Conservation (phyloP, 2,797 vertebrate species). For the Chaunax sp. region DNA sequence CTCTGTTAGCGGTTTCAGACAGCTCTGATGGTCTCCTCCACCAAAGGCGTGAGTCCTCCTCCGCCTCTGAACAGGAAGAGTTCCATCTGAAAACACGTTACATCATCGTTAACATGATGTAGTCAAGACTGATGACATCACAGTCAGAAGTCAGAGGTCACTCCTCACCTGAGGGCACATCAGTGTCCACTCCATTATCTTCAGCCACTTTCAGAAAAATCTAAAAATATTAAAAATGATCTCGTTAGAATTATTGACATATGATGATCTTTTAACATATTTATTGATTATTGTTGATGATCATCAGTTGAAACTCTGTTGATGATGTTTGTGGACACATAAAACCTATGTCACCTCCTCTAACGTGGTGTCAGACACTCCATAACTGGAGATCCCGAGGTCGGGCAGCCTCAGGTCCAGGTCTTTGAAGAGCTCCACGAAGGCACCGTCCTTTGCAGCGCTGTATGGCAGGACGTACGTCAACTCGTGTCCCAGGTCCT, state of each 20-base stretch:
- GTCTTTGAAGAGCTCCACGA: conserved; percentile 94
- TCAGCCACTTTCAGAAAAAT: conserved; percentile 99
- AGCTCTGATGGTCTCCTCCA: conserved; percentile 92
- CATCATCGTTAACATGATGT: not conserved
- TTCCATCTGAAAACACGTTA: conserved; percentile 85
- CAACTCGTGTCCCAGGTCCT: conserved; percentile 95
- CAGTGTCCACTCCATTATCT: conserved; percentile 93
- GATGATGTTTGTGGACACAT: too few species aligned
- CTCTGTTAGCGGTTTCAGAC: conserved; percentile 91
- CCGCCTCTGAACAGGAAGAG: conserved; percentile 89
- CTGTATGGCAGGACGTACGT: conserved; percentile 93
- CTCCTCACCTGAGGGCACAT: conserved; percentile 89
- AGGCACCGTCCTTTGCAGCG: conserved; percentile 93
- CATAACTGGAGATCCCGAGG: conserved; percentile 95
- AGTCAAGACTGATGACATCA: not conserved
- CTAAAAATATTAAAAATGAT: conserved; percentile 68
- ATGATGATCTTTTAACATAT: not conserved
- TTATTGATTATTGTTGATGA: too few species aligned
- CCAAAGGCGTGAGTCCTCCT: conserved; percentile 88
- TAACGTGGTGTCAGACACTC: conserved; percentile 95
- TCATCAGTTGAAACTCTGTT: too few species aligned
- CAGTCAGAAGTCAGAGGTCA: conserved; percentile 2
- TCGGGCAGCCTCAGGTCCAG: conserved; percentile 91
- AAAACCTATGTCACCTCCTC: conserved; percentile 93
- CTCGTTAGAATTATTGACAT: too few species aligned